Evolutionary conservation across 2,797 vertebrate genomes (phyloP).

Genomic region (Vespertilio murinus): DNA sequence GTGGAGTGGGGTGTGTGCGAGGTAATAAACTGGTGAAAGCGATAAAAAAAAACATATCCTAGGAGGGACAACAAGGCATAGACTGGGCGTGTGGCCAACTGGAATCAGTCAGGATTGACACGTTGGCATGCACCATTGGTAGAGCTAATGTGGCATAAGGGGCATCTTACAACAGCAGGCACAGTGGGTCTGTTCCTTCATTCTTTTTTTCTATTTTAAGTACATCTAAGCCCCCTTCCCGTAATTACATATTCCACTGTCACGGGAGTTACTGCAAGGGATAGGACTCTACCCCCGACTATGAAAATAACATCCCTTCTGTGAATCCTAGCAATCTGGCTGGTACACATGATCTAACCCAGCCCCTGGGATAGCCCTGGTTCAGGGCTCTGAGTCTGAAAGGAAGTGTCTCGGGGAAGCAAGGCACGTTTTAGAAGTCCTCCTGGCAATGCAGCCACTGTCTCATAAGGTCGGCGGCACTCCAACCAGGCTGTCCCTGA

Average conservation of each 20-base stretch:
- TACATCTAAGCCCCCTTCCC: background rate
- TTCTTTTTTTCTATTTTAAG: background rate
- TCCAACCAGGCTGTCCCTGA: background rate
- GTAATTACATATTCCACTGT: background rate
- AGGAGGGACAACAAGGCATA: background rate
- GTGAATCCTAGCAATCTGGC: background rate
- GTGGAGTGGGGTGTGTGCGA: background rate
- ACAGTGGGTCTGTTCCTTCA: background rate
- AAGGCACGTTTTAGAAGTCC: background rate
- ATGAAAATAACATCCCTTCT: background rate
- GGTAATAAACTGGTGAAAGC: background rate
- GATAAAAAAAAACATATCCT: slow-evolving; percentile 10
- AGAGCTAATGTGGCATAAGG: background rate
- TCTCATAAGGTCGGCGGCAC: background rate
- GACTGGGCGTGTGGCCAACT: background rate
- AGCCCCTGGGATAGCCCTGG: background rate
- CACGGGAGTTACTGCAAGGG: background rate
- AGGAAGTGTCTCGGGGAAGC: background rate
- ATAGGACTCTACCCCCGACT: background rate
- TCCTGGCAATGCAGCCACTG: too few relatives aligned
- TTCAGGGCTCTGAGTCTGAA: background rate
- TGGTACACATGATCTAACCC: background rate
- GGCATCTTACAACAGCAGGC: background rate
- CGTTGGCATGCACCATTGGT: background rate
- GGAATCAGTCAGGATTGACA: background rate